phyloP scores from a whole-genome alignment of 2,797 vertebrate genomes.

The Microhierax caerulescens region DNA sequence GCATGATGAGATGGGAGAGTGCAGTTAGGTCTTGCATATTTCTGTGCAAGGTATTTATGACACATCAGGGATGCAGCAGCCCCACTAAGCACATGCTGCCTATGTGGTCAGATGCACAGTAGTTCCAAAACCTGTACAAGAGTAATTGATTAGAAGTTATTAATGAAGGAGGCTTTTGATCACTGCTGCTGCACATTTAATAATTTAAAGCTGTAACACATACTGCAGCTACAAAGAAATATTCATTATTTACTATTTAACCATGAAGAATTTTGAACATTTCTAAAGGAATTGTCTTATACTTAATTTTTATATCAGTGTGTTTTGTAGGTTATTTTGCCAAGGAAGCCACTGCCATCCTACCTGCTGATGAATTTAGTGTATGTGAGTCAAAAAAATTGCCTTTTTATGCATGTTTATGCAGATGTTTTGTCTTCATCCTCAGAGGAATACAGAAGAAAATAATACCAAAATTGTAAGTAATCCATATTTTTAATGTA shows the following conservation, averaged over 20 bases:
- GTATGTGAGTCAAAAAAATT: neutral
- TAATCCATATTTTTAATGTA: neutral
- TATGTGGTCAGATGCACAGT: fast-evolving
- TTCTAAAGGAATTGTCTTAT: neutral
- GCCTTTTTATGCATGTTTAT: neutral
- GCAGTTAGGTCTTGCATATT: neutral
- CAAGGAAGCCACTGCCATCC: neutral
- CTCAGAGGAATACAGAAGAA: neutral
- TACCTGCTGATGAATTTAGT: neutral
- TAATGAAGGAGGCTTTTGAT: neutral
- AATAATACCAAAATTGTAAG: neutral
- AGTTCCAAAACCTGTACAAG: neutral
- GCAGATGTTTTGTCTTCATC: neutral
- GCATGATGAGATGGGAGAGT: neutral
- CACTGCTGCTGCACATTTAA: neutral
- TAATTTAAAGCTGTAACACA: neutral
- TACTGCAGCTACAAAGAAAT: neutral
- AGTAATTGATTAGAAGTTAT: neutral
- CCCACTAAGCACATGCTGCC: neutral
- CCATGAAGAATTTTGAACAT: neutral
- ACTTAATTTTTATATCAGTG: neutral
- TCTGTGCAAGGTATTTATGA: neutral
- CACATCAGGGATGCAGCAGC: neutral
- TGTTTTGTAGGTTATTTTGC: neutral
- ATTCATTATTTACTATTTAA: neutral